A percentile compares a stretch with the other conserved stretches of the same genome.
phyloP scores from a whole-genome alignment of 2,797 vertebrate species.

The Hippocampus kuda region DNA sequence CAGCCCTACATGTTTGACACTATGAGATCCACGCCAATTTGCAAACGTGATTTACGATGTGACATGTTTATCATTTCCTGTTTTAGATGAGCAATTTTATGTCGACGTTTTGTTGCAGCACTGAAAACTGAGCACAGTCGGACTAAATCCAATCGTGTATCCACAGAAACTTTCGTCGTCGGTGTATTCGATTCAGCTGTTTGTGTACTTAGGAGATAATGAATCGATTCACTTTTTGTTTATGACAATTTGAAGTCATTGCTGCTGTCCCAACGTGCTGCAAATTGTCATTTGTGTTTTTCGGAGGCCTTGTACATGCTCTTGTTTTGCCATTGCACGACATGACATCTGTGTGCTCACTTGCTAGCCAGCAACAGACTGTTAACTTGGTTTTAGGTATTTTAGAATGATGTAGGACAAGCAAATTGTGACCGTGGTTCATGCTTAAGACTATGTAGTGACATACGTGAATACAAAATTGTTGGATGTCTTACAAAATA shows the following conservation, averaged over 20 bases:
- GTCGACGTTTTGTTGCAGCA: neutral
- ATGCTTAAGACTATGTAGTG: neutral
- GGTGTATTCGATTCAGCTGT: neutral
- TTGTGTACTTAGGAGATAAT: neutral
- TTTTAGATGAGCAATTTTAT: neutral
- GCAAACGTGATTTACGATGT: neutral
- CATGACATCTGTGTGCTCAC: neutral
- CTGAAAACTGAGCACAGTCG: neutral
- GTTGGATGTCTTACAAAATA: neutral
- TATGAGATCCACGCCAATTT: neutral
- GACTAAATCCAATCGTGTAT: neutral
- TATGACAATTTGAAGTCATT: neutral
- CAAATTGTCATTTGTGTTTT: conserved; percentile 23
- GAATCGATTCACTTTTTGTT: neutral
- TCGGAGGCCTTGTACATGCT: conserved; percentile 28
- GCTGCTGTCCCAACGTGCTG: conserved; percentile 15
- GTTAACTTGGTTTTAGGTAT: neutral
- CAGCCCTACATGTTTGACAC: neutral
- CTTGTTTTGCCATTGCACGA: conserved; percentile 3
- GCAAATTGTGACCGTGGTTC: neutral
- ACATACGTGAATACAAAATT: neutral
- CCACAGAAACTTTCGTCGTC: neutral
- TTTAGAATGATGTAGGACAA: neutral
- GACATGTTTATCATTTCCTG: neutral
- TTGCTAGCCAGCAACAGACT: conserved; percentile 1